Conservation (phyloP, 2,888 invertebrate genomes). For the Melikaiella ostensackeni region DNA sequence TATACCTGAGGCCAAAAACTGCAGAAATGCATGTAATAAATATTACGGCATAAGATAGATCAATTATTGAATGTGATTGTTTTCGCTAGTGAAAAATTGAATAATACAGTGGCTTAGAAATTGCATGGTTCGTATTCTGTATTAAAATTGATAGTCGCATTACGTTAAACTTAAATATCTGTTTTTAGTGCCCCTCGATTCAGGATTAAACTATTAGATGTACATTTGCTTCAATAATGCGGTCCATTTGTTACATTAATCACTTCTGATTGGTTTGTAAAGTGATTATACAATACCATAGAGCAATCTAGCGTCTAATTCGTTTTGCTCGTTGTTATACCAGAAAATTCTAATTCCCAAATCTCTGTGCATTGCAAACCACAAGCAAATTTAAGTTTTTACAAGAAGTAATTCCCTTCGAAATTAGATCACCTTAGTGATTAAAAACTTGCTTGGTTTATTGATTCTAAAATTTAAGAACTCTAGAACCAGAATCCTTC, state of each 20-base stretch:
- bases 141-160: background rate
- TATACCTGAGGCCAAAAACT: too few relatives aligned
- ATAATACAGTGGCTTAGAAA: background rate
- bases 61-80: background rate
- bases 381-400: too few relatives aligned
- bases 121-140: too few relatives aligned
- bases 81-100: background rate
- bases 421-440: too few relatives aligned
- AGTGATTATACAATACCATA: conserved; percentile 4
- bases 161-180: background rate
- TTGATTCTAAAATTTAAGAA: too few relatives aligned
- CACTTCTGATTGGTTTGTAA: conserved; percentile 19
- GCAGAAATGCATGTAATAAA: too few relatives aligned
- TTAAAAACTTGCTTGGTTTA: too few relatives aligned
- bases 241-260: background rate
- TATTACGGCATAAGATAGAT: too few relatives aligned
- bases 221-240: background rate
- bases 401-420: too few relatives aligned
- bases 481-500: too few relatives aligned
- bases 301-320: background rate
- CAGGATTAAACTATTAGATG: background rate
- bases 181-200: background rate
- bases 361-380: background rate
- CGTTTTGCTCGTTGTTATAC: background rate
- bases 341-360: background rate